Evolutionary conservation across 2,888 invertebrate genomes (phyloP).

Genomic region (Dolomedes plantarius): DNA sequence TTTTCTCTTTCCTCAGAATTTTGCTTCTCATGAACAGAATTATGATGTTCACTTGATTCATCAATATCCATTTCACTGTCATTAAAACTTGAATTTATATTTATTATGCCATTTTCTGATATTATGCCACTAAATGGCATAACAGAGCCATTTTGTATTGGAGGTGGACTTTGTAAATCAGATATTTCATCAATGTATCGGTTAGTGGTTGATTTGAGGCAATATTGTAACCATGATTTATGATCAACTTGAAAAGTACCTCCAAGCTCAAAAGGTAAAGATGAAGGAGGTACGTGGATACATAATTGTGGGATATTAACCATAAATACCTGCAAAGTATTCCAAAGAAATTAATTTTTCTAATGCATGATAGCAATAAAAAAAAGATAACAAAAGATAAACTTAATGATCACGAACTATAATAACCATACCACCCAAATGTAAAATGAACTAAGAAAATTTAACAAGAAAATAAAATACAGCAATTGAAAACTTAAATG

Average conservation of each 20-base stretch:
- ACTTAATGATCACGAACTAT: too few species aligned
- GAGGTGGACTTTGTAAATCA: slow-evolving; percentile 8
- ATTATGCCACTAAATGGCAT: slow-evolving; percentile 16
- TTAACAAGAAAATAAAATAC: too few species aligned
- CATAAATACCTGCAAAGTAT: slow-evolving; percentile 83
- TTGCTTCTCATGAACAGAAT: slow-evolving; percentile 72
- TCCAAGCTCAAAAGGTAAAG: slow-evolving; percentile 91
- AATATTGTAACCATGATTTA: slow-evolving; percentile 88
- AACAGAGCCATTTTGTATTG: slow-evolving; percentile 12
- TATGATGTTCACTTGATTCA: slow-evolving; percentile 75
- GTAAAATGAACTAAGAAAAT: too few species aligned
- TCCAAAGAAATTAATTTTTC: too few species aligned
- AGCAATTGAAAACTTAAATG: too few species aligned
- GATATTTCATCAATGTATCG: slow-evolving; percentile 65
- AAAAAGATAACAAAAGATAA: too few species aligned
- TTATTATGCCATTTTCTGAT: slow-evolving; percentile 13
- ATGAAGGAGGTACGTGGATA: slow-evolving; percentile 91
- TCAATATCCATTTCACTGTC: slow-evolving; percentile 55
- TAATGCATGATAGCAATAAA: too few species aligned
- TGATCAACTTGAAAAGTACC: slow-evolving; percentile 90
- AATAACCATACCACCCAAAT: too few species aligned
- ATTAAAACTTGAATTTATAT: slow-evolving; percentile 17
- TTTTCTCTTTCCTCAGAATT: slow-evolving; percentile 73
- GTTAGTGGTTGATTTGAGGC: slow-evolving; percentile 80
- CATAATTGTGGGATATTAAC: slow-evolving; percentile 89